Percentiles rank a stretch among this genome's conserved stretches.
These are phyloP conservation scores for Sparidentex hasta DNA, from an alignment of 2,797 vertebrate genomes.

Conservation along the genomic window DNA sequence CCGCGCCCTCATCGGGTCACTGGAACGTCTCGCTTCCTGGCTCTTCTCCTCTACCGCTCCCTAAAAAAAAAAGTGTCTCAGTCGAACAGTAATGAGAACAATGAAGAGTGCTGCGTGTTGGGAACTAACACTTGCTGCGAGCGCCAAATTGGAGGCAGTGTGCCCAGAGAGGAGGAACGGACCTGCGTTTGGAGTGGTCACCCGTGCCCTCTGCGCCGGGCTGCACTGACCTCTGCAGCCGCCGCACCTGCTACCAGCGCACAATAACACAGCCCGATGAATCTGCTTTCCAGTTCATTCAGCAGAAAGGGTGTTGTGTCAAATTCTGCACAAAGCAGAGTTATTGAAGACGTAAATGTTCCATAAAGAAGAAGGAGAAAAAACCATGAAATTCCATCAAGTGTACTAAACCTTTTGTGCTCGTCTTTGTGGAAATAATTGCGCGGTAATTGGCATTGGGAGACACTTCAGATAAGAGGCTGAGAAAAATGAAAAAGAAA, in stretches of 20 bases:
- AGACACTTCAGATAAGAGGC: slow-evolving; percentile 2
- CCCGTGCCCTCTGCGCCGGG: slow-evolving; percentile 55
- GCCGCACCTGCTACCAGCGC: slow-evolving; percentile 64
- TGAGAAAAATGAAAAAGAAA: slow-evolving; percentile 2
- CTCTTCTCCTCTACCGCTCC: slow-evolving; percentile 44
- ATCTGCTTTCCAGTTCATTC: slow-evolving; percentile 43
- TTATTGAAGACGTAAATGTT: slow-evolving; percentile 12
- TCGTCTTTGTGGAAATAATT: slow-evolving; percentile 22
- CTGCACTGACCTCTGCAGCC: slow-evolving; percentile 66
- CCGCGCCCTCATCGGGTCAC: slow-evolving; percentile 45
- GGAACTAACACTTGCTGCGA: slow-evolving; percentile 56
- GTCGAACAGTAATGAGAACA: slow-evolving; percentile 78
- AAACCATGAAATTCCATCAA: slow-evolving; percentile 18
- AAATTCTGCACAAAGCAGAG: slow-evolving; percentile 26
- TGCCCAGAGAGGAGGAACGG: slow-evolving; percentile 57
- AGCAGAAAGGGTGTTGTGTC: slow-evolving; percentile 25
- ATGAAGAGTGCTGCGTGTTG: slow-evolving; percentile 74
- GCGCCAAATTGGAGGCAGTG: slow-evolving; percentile 73
- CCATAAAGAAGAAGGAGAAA: background rate
- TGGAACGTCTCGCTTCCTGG: slow-evolving; percentile 34
- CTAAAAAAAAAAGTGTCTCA: slow-evolving; percentile 64
- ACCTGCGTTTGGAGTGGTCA: slow-evolving; percentile 34
- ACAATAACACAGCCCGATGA: slow-evolving; percentile 15
- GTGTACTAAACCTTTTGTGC: slow-evolving; percentile 16
- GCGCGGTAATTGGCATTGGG: slow-evolving; percentile 27